Base-by-base conservation (phyloP, 2,113 vertebrate species). In the Cygnus atratus region DNA sequence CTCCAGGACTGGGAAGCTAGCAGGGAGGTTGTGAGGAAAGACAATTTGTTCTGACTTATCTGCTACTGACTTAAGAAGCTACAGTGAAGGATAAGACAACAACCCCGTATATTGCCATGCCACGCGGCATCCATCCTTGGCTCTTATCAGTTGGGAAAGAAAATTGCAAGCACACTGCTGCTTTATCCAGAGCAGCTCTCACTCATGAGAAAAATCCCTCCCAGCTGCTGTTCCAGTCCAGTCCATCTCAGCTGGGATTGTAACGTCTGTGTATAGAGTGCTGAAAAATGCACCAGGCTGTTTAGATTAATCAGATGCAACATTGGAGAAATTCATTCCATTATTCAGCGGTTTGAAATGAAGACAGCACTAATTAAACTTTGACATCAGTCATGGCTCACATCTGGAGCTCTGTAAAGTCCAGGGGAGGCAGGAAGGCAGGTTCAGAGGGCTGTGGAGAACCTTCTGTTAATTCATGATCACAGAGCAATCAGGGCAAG, bases 41-140 rank as follows among this genome's bases (percentile, higher is more conserved):
- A 13, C 26, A 76, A 19, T 77, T 92, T 94, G 28, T 94, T 93
- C 70, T 84, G 58, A 26, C 61, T 95, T 95, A 90, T 82, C 91
- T 93, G 50, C 79, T 84, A 52, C 50, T 92, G 92, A 48, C 71
- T 84, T 90, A 73, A 82, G 84, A 90, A 93, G 58, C 80, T 71
- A 67, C 63, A 79, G 29, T 39, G 59, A 71, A 78, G 86, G 62
- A 78, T 91, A 95, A 86, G 57, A 90, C 79, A 86, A 85, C 59
- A 83, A 88, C 72, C 43, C 48, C 44, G 14, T 41, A 44, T 58
- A 73, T 92, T 85, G 48, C 68, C 20, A 16, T 55, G 15, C 58
- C 52, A 85, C 44, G 82, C 0, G 16, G 31, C 82, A 94, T 66
- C 66, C 0, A 4, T 63, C 89, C 83, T 93, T 92, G 72, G 68